A percentile compares a stretch with the other conserved stretches of the same genome.
These are phyloP conservation scores for Chionoecetes opilio DNA, from an alignment of 1,140 invertebrate genomes.

Conservation along the genomic window DNA sequence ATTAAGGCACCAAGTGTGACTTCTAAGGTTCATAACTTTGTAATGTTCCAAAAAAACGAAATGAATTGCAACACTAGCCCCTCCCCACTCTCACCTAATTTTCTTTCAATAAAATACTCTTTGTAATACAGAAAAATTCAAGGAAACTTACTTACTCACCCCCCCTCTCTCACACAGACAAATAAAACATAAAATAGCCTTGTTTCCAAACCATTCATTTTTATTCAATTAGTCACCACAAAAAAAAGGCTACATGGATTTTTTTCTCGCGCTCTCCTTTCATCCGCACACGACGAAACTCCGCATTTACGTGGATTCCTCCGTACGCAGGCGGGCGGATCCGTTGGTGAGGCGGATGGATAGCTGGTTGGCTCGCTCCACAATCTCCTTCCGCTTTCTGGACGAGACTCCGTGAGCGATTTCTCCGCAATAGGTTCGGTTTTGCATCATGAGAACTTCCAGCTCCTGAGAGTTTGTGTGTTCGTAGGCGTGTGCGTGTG, in stretches of 20 bases:
- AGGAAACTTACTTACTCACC: too few relatives aligned
- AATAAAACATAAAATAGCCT: too few relatives aligned
- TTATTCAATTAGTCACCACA: too few relatives aligned
- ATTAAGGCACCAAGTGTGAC: too few relatives aligned
- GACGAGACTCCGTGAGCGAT: conserved; percentile 98
- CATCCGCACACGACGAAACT: background rate
- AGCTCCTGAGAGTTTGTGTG: conserved; percentile 90
- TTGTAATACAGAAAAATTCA: too few relatives aligned
- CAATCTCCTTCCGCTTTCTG: conserved; percentile 97
- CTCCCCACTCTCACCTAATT: too few relatives aligned
- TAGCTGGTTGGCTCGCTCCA: conserved; percentile 98
- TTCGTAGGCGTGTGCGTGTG: background rate
- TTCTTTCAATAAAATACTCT: too few relatives aligned
- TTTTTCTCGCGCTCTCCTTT: background rate
- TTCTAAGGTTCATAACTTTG: too few relatives aligned
- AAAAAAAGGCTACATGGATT: background rate
- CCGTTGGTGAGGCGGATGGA: conserved; percentile 98
- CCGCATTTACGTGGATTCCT: conserved; percentile 96
- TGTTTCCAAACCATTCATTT: too few relatives aligned
- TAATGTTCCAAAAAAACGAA: too few relatives aligned
- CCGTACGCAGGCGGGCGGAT: conserved; percentile 96
- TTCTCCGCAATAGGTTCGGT: conserved; percentile 98
- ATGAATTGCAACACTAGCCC: too few relatives aligned
- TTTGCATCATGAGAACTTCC: conserved; percentile 99
- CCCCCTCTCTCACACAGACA: too few relatives aligned